These are phyloP conservation scores for Drosophila falleni DNA, from an alignment of 2,888 invertebrate genomes.

Conservation along the genomic window DNA sequence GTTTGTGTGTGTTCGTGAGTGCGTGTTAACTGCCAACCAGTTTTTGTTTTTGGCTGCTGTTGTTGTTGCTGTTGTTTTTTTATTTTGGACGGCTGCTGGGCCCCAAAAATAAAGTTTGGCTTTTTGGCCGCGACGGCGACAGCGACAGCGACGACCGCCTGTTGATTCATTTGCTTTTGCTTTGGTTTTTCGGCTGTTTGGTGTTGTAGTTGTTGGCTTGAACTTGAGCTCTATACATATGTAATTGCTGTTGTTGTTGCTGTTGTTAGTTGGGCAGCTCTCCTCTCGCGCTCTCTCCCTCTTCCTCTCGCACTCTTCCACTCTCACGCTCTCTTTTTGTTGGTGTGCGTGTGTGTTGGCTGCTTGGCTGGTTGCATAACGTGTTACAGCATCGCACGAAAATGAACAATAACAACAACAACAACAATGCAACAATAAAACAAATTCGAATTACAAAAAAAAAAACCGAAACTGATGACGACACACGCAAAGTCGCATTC, in stretches of 20 bases:
- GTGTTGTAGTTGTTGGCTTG: constrained; percentile 69
- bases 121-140: constrained; percentile 19
- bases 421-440: constrained; percentile 32
- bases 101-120: constrained; percentile 59
- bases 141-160: background rate
- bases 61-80: constrained; percentile 27
- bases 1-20: constrained; percentile 19
- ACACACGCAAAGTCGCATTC: constrained; percentile 60
- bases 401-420: constrained; percentile 55
- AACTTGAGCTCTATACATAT: constrained; percentile 79
- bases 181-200: constrained; percentile 39
- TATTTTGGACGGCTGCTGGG: constrained; percentile 41
- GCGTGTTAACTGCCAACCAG: constrained; percentile 59
- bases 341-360: constrained; percentile 38
- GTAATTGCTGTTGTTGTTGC: constrained; percentile 58
- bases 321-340: background rate
- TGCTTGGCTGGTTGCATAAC: constrained; percentile 80
- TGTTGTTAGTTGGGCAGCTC: constrained; percentile 43
- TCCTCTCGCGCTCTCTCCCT: background rate
- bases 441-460: constrained; percentile 18
- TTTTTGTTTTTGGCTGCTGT: constrained; percentile 44
- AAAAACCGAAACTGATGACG: constrained; percentile 74
- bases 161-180: constrained; percentile 6
- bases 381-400: constrained; percentile 83
- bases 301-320: background rate